Evolutionary conservation across 2,888 invertebrate species (phyloP), one percentile per base, ranked within the genome.

Genomic region (Cheilosia grossa): DNA sequence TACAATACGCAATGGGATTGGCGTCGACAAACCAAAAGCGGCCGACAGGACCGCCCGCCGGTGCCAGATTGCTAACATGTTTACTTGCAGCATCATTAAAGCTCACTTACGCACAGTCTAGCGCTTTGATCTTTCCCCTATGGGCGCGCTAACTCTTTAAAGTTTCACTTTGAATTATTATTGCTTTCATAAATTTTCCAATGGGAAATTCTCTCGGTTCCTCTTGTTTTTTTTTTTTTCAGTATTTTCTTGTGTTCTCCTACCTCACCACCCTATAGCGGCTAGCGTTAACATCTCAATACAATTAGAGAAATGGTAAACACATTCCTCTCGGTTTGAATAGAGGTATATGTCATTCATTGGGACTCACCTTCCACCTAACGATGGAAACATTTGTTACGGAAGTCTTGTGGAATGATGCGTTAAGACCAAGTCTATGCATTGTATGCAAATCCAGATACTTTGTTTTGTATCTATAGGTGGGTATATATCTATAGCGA

Each of bases 401-500:
- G 73, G 78, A 78, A 82, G 66, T 54, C 67, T n/a, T 63, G 66
- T 61, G 54, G 66, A 72, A 61, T 67, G 72, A 78, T 82, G 72
- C 82, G 72, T 78, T 73, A 49, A 44, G 64, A 47, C 13, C 19
- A 61, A 56, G 53, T 63, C 56, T 53, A 37, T 37, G 72, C 67
- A 82, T 82, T 82, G 82, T 82, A 82, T 82, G 82, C 82, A 78
- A 82, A 82, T 82, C 59, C 7, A 61, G 37, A 54, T 37, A 15
- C 21, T 17, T 42, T 66, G 44, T 58, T 37, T 9, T 21, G 58
- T 37, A 17, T n/a, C 17, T 56, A 30, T 13, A 47, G 47, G 10
- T n/a, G 4, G 10, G 13, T 19, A 37, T n/a, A 9, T 19, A 13
- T 17, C 24, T 53, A n/a, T 9, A 1, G n/a, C 24, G 9, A 6